Evolutionary conservation across 64 coral and sea anemone species (phyloP).

Genomic region (Actinia tenebrosa): DNA sequence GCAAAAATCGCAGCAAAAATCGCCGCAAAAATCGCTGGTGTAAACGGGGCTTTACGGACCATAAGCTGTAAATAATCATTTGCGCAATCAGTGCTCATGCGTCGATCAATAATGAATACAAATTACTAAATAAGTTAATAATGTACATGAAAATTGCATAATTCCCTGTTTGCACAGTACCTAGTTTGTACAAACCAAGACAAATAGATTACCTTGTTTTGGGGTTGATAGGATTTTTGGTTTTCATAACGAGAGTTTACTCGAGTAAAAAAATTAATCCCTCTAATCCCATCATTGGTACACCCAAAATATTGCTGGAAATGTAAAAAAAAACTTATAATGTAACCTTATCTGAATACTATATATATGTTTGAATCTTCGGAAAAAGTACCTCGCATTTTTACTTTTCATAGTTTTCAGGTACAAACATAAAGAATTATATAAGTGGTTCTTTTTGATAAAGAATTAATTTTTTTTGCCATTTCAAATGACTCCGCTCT

Average conservation of each 20-base stretch:
- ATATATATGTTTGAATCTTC: background rate
- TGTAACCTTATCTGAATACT: background rate
- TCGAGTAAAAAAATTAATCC: background rate
- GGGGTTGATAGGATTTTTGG: background rate
- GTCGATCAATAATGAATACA: no score
- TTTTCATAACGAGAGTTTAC: background rate
- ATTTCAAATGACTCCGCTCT: no score
- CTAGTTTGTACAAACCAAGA: background rate
- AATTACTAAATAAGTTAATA: no score
- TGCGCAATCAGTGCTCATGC: no score
- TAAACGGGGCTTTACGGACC: no score
- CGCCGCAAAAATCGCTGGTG: no score
- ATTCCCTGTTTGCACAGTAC: background rate
- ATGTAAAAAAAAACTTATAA: background rate
- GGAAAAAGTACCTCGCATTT: background rate
- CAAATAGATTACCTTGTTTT: background rate
- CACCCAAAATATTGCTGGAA: background rate
- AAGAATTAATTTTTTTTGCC: no score
- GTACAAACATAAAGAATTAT: no score
- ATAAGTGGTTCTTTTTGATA: no score
- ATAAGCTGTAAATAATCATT: no score
- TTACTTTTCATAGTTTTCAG: no score
- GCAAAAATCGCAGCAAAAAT: no score
- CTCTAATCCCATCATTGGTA: background rate
- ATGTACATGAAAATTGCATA: background rate